Percentiles rank a stretch among this genome's conserved stretches.
Evolutionary conservation across 1,140 invertebrate species (phyloP).

Genomic region (Trichonephila clavata): DNA sequence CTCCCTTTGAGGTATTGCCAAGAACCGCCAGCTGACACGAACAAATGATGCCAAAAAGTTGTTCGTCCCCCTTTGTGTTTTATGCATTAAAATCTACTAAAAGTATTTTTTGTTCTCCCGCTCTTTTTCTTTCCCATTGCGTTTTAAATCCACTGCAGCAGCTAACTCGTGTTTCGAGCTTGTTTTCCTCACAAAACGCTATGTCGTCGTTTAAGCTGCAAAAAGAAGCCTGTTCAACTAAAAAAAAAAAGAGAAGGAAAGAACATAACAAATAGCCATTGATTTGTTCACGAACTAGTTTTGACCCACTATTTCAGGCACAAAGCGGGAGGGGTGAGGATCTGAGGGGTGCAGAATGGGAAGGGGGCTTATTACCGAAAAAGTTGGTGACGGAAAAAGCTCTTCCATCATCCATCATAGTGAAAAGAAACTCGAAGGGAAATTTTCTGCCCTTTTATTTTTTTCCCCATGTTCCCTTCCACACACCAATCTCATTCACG

Average conservation of each 20-base stretch:
- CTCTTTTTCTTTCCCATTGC: neutral
- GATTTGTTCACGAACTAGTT: slow-evolving; percentile 16
- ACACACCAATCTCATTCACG: slow-evolving; percentile 55
- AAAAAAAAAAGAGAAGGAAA: slow-evolving; percentile 9
- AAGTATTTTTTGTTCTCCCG: neutral
- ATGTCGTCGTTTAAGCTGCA: slow-evolving; percentile 34
- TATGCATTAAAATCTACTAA: slow-evolving; percentile 21
- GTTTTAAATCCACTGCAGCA: slow-evolving; percentile 28
- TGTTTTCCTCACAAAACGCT: slow-evolving; percentile 8
- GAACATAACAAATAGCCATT: slow-evolving; percentile 65
- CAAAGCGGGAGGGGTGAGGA: neutral
- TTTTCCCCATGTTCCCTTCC: neutral
- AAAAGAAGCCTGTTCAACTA: neutral
- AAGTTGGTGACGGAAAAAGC: slow-evolving; percentile 65
- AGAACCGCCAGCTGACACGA: slow-evolving; percentile 31
- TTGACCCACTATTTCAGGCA: slow-evolving; percentile 29
- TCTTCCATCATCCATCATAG: slow-evolving; percentile 53
- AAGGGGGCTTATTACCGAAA: slow-evolving; percentile 53
- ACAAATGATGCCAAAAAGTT: slow-evolving; percentile 33
- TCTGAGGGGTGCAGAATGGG: neutral
- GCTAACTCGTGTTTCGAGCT: slow-evolving; percentile 34
- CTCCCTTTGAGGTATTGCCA: slow-evolving; percentile 33
- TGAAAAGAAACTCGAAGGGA: slow-evolving; percentile 22
- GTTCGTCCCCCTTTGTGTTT: neutral
- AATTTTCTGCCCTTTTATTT: neutral